These are phyloP conservation scores for Apodemia duryi DNA, from an alignment of 2,888 invertebrate genomes.

Conservation along the genomic window DNA sequence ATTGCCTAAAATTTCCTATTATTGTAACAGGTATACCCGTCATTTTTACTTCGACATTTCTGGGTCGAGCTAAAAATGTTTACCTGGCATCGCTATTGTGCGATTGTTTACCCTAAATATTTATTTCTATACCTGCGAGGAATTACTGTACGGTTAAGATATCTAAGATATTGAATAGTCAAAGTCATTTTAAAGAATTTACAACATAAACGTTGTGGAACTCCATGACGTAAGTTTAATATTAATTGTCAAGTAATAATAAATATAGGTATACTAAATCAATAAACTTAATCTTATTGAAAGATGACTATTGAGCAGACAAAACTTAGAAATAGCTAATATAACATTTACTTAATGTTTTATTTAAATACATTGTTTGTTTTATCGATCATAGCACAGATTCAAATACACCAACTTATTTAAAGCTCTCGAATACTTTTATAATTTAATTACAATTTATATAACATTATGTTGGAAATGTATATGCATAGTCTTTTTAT, in stretches of 20 bases:
- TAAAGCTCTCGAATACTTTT: constrained; percentile 54
- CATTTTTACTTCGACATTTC: constrained; percentile 23
- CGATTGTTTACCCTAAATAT: constrained; percentile 33
- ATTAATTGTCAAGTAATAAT: constrained; percentile 8
- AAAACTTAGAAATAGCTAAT: constrained; percentile 16
- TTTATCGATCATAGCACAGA: constrained; percentile 17
- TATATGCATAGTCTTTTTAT: constrained; percentile 41
- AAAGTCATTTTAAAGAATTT: neutral
- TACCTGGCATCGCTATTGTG: constrained; percentile 32
- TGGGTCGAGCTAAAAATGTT: constrained; percentile 28
- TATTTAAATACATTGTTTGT: constrained; percentile 13
- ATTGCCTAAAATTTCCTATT: constrained; percentile 57
- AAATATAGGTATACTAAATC: constrained; percentile 17
- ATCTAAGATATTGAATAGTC: constrained; percentile 9
- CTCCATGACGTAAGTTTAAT: neutral
- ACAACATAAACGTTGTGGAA: constrained; percentile 13
- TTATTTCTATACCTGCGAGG: constrained; percentile 51
- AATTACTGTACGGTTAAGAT: constrained; percentile 38
- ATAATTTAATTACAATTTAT: constrained; percentile 34
- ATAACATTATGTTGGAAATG: constrained; percentile 49
- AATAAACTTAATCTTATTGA: constrained; percentile 24
- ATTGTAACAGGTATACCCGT: constrained; percentile 33
- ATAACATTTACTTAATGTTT: constrained; percentile 18
- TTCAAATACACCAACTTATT: constrained; percentile 35
- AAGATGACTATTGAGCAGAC: constrained; percentile 30